These are phyloP conservation scores for Cheilosia urbana DNA, from an alignment of 2,888 invertebrate genomes.

Conservation along the genomic window DNA sequence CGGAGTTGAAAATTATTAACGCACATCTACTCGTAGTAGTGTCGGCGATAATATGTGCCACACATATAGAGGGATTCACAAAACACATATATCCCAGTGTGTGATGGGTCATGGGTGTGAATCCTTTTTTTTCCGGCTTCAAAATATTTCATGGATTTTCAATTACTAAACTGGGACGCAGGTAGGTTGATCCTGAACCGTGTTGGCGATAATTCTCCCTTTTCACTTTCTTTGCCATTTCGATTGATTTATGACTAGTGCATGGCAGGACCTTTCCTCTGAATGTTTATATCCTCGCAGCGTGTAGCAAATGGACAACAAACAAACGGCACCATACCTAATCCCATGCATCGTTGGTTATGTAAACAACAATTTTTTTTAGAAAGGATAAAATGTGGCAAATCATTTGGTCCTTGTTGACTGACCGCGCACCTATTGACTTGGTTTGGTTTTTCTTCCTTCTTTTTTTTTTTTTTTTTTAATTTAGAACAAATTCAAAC, in stretches of 20 bases:
- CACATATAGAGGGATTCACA: slow-evolving; percentile 42
- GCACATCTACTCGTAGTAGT: slow-evolving; percentile 31
- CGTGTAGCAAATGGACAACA: slow-evolving; percentile 47
- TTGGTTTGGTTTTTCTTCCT: slow-evolving; percentile 2
- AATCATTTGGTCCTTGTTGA: slow-evolving; percentile 32
- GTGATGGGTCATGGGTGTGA: background rate
- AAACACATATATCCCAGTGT: background rate
- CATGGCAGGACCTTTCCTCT: slow-evolving; percentile 12
- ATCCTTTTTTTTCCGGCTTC: slow-evolving; percentile 30
- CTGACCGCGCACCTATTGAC: slow-evolving; percentile 14
- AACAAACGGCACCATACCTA: slow-evolving; percentile 36
- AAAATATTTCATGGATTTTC: slow-evolving; percentile 59
- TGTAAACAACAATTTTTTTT: slow-evolving; percentile 50
- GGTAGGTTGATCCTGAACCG: slow-evolving; percentile 10
- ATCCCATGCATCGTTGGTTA: slow-evolving; percentile 59
- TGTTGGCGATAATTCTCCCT: slow-evolving; percentile 26
- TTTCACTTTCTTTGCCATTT: slow-evolving; percentile 37
- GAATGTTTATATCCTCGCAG: slow-evolving; percentile 39
- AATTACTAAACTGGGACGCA: slow-evolving; percentile 50
- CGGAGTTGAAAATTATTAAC: slow-evolving; percentile 66
- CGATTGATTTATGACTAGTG: slow-evolving; percentile 63
- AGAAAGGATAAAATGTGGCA: slow-evolving; percentile 4
- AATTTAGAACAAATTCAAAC: slow-evolving; percentile 2
- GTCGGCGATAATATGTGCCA: slow-evolving; percentile 54
- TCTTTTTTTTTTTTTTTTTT: slow-evolving; percentile 6